Evolutionary conservation across 37 sponge, comb jelly and placozoan species (phyloP).

Genomic region (Geodia barretti): DNA sequence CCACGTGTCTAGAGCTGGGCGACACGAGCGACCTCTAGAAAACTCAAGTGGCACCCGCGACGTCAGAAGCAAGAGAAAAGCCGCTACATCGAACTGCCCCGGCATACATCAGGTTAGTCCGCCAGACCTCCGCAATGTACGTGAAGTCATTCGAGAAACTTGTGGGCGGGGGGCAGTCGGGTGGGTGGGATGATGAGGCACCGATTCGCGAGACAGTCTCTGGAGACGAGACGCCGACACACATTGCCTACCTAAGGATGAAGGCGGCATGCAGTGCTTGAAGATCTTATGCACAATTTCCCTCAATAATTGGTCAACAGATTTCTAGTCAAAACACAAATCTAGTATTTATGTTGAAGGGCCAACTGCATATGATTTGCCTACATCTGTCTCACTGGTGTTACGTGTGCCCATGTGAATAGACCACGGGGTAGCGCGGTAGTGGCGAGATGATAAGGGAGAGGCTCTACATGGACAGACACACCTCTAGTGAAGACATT

Average conservation of each 20-base stretch:
- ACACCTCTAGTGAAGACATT: slow-evolving; percentile 64
- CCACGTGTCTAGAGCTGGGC: slow-evolving; percentile 26
- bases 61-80: slow-evolving; percentile 48
- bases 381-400: too few relatives aligned
- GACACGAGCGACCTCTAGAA: slow-evolving; percentile 23
- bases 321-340: too few relatives aligned
- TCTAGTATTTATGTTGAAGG: too few relatives aligned
- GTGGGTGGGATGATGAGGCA: neutral
- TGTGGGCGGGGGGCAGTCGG: neutral
- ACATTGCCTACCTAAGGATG: slow-evolving; percentile 71
- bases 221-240: slow-evolving; percentile 21
- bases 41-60: slow-evolving; percentile 56
- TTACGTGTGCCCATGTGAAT: slow-evolving; percentile 20
- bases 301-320: too few relatives aligned
- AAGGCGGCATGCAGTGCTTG: too few relatives aligned
- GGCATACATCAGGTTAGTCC: slow-evolving; percentile 38
- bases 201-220: slow-evolving; percentile 36
- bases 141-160: too few relatives aligned
- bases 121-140: slow-evolving; percentile 3
- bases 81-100: slow-evolving; percentile 54
- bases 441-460: slow-evolving; percentile 60
- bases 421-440: slow-evolving; percentile 77
- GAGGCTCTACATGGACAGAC: slow-evolving; percentile 65
- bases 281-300: neutral
- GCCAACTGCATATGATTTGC: too few relatives aligned